A percentile compares a stretch with the other conserved stretches of the same genome.
Conservation (phyloP, 2,888 invertebrate species). For the Heliconius cydno region DNA sequence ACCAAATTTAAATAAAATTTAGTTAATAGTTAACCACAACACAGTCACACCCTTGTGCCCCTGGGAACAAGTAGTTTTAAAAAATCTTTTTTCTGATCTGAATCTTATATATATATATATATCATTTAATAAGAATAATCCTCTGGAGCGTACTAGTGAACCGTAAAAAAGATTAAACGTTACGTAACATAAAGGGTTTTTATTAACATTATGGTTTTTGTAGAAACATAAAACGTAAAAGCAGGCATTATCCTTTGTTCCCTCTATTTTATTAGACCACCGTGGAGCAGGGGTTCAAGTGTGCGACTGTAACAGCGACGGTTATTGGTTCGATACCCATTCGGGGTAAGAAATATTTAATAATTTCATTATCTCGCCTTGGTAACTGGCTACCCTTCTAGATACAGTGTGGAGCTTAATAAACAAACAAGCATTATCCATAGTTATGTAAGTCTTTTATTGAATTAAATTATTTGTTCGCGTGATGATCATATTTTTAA, state of each 20-base stretch:
- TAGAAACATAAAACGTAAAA: not conserved
- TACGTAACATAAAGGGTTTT: constrained; percentile 1
- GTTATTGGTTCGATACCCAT: no score
- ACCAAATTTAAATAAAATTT: no score
- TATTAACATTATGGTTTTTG: constrained; percentile 1
- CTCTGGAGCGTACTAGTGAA: not conserved
- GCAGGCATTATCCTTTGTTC: not conserved
- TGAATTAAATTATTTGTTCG: constrained; percentile 34
- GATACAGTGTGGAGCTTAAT: not conserved
- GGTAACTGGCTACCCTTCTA: no score
- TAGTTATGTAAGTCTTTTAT: not conserved
- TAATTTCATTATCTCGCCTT: no score
- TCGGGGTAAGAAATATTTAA: no score
- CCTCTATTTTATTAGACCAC: no score
- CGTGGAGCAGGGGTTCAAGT: no score
- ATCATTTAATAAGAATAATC: not conserved
- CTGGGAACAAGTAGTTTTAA: no score
- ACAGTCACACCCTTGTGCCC: no score
- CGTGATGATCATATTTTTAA: constrained; percentile 28
- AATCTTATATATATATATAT: not conserved
- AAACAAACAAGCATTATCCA: not conserved
- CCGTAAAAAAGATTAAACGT: not conserved
- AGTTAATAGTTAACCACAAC: no score
- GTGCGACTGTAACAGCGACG: no score
- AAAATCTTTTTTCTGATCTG: not conserved